These are phyloP conservation scores for Gryllus longicercus DNA, from an alignment of 2,888 invertebrate genomes.

Conservation along the genomic window DNA sequence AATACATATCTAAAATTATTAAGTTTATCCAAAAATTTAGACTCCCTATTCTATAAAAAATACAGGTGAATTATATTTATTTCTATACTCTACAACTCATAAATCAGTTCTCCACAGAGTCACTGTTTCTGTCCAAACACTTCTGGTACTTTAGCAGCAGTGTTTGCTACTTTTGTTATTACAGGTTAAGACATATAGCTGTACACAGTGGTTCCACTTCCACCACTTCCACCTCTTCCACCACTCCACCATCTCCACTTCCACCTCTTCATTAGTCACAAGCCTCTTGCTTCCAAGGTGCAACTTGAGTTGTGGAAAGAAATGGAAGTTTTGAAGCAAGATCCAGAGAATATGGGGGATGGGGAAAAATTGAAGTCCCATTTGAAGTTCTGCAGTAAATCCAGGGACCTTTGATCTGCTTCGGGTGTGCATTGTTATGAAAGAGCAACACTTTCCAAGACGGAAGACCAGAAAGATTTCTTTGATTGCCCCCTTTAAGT, in stretches of 20 bases:
- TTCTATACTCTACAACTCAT: too few relatives aligned
- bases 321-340: too few relatives aligned
- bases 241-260: too few relatives aligned
- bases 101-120: too few relatives aligned
- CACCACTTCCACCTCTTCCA: too few relatives aligned
- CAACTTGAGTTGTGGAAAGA: neutral
- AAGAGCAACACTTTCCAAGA: slow-evolving; percentile 19
- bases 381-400: slow-evolving; percentile 1
- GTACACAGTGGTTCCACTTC: neutral
- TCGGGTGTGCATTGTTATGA: neutral
- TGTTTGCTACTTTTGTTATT: too few relatives aligned
- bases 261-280: neutral
- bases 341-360: neutral
- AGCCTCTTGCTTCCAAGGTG: slow-evolving; percentile 1
- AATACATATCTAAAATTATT: too few relatives aligned
- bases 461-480: neutral
- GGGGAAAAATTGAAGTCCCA: neutral
- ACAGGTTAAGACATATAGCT: neutral
- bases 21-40: too few relatives aligned
- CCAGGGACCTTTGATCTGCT: neutral
- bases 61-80: too few relatives aligned
- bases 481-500: neutral
- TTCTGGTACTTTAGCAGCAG: too few relatives aligned
- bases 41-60: too few relatives aligned
- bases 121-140: too few relatives aligned